Conservation (phyloP, 2,797 vertebrate species). For the Galagoides demidoff region DNA sequence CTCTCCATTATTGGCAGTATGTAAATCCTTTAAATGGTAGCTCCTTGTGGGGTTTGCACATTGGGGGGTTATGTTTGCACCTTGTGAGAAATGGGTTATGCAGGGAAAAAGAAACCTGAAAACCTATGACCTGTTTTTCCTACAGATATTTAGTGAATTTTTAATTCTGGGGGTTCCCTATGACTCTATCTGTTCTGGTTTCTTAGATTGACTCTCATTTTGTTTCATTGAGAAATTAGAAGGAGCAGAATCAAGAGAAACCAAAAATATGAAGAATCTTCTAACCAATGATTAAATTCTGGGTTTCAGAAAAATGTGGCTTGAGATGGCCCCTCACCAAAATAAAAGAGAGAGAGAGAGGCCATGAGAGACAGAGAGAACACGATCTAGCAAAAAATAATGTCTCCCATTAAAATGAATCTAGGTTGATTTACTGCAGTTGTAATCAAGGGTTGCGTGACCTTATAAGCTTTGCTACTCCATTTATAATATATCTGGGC, state of each 20-base stretch:
- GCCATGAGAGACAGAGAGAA: background rate
- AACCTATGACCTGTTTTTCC: background rate
- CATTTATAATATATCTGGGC: slow-evolving; percentile 82
- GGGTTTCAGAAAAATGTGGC: slow-evolving; percentile 45
- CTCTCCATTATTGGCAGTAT: background rate
- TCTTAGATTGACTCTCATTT: background rate
- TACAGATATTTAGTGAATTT: background rate
- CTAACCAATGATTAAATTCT: background rate
- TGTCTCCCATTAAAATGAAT: slow-evolving; percentile 81
- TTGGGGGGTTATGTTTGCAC: too few species aligned
- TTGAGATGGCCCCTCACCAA: slow-evolving; percentile 34
- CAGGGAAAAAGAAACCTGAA: background rate
- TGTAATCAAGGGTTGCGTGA: slow-evolving; percentile 81
- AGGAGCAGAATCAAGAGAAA: background rate
- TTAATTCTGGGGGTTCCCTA: background rate
- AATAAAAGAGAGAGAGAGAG: background rate
- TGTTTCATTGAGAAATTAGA: background rate
- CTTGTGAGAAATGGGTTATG: background rate
- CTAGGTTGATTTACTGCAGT: slow-evolving; percentile 82
- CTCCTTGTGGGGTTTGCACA: too few species aligned
- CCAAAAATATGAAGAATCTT: background rate
- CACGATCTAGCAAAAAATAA: background rate
- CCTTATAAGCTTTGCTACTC: slow-evolving; percentile 81
- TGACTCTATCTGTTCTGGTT: background rate
- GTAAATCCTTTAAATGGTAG: background rate